Conservation (phyloP, 2,797 vertebrate species). For the Hapalemur alaotrensis region DNA sequence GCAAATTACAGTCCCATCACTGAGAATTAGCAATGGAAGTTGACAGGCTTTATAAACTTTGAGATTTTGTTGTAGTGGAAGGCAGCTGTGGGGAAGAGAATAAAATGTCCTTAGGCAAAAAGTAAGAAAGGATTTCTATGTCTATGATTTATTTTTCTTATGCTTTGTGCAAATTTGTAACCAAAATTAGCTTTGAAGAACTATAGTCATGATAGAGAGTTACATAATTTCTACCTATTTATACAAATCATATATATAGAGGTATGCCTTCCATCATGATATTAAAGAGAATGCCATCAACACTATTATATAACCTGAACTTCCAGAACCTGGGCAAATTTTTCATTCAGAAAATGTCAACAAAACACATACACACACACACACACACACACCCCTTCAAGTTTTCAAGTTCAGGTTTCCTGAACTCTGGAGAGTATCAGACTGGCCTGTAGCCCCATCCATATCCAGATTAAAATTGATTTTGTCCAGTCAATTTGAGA, state of each 20-base stretch:
- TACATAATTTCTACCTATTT: neutral
- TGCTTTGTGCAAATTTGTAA: neutral
- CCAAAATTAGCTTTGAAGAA: conserved; percentile 9
- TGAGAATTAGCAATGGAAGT: conserved; percentile 60
- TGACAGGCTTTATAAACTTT: conserved; percentile 67
- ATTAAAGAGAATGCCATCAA: neutral
- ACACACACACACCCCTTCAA: neutral
- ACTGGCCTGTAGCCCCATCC: neutral
- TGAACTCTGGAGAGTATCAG: neutral
- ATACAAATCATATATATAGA: neutral
- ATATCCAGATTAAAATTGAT: neutral
- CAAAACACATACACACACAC: neutral
- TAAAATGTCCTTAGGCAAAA: conserved; percentile 46
- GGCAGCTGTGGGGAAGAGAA: conserved; percentile 28
- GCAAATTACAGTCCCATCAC: conserved; percentile 51
- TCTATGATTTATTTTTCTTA: neutral
- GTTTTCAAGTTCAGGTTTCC: neutral
- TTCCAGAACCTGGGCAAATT: neutral
- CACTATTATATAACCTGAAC: neutral
- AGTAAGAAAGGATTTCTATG: neutral
- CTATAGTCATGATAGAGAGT: neutral
- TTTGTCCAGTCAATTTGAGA: neutral
- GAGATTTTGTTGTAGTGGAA: conserved; percentile 54
- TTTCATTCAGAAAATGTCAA: neutral
- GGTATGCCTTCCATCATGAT: neutral